Percentiles rank a stretch among this genome's conserved stretches.
phyloP scores from a whole-genome alignment of 1,140 invertebrate genomes.

The Sycobia sp. region DNA sequence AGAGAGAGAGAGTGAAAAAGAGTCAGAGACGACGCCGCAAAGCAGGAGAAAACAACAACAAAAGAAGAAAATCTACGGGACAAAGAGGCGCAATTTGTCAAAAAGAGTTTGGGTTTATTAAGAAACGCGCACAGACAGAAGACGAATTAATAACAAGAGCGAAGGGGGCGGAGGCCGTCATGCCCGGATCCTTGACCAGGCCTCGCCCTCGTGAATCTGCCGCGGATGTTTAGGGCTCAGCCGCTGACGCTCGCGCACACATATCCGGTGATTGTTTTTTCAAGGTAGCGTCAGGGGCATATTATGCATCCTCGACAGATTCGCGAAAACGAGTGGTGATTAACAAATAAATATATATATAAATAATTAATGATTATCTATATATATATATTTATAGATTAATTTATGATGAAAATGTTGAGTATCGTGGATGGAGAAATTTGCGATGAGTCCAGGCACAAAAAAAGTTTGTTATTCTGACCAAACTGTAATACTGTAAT shows the following conservation, averaged over 20 bases:
- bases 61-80: too few relatives aligned
- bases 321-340: slow-evolving; percentile 30
- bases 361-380: too few relatives aligned
- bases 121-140: too few relatives aligned
- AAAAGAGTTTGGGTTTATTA: too few relatives aligned
- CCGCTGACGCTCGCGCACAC: slow-evolving; percentile 42
- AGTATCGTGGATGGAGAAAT: neutral
- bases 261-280: slow-evolving; percentile 51
- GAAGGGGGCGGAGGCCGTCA: slow-evolving; percentile 49
- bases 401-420: slow-evolving; percentile 3
- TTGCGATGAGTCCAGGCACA: slow-evolving; percentile 9
- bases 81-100: too few relatives aligned
- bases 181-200: slow-evolving; percentile 53
- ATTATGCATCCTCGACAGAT: slow-evolving; percentile 54
- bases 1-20: too few relatives aligned
- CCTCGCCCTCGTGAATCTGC: slow-evolving; percentile 52
- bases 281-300: slow-evolving; percentile 42
- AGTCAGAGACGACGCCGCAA: too few relatives aligned
- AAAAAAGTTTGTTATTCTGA: slow-evolving; percentile 56
- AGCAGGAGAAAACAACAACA: too few relatives aligned
- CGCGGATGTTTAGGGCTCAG: slow-evolving; percentile 53
- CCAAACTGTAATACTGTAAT: slow-evolving; percentile 56
- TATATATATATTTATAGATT: too few relatives aligned
- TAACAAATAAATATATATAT: too few relatives aligned
- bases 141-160: slow-evolving; percentile 14